Evolutionary conservation across 2,113 vertebrate species (phyloP), one percentile per base, ranked within the genome.

Genomic region (Megaceryle torquata): DNA sequence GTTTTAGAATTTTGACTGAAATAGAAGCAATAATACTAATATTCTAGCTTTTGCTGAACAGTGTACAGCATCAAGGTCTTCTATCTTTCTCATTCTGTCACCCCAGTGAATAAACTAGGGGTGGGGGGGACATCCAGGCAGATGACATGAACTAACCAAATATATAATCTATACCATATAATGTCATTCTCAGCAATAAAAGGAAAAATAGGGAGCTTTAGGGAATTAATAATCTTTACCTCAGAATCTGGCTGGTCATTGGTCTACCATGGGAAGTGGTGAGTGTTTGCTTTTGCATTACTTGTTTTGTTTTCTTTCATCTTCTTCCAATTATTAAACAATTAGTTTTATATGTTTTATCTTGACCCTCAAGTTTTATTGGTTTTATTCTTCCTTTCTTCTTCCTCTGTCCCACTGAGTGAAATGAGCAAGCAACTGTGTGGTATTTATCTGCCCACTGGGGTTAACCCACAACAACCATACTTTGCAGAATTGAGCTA

Each of bases 381-480:
- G 19, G 3, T 39, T 75, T 61, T 41, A 20, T 70, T 78, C 28
- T 79, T 20, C 6, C 18, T 79, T 51, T 75, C 18, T 75, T 56
- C 70, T 83, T 77, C 11, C 3, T 3, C 8, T 0, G 0, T 51
- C 10, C 13, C 19, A 13, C 15, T 28, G 60, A 56, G 39, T 13
- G 2, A 50, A 50, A 10, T 31, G 17, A 67, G 1, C 0, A 1
- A 59, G 33, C 3, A 3, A 37, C 50, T 65, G 7, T 24, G 59
- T 41, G 37, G 46, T 54, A 20, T 22, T 79, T n/a, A 19, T 39
- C 44, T 59, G 51, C 15, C 44, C 17, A 4, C 13, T 75, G 37
- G 11, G 17, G 13, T 53, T 63, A 39, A 60, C 17, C 4, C 9
- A 21, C 15, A 48, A 13, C 26, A 57, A 5, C 33, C 25, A 22